Conservation (phyloP, 1,140 invertebrate genomes). For the Hypothenemus hampei region DNA sequence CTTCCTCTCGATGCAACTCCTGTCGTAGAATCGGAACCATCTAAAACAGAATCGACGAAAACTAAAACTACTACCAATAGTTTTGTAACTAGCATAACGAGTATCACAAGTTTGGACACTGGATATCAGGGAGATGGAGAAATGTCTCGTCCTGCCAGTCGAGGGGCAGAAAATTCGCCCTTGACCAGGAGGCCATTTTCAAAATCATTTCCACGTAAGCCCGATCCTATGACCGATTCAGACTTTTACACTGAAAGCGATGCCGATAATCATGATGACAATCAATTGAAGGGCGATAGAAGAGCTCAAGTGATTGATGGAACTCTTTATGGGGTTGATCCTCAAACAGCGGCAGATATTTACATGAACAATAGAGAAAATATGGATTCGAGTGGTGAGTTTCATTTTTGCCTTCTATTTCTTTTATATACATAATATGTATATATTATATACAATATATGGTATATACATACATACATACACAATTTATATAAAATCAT, state of each 20-base stretch:
- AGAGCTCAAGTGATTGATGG: conserved; percentile 77
- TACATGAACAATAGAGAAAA: conserved; percentile 54
- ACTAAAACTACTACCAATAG: conserved; percentile 61
- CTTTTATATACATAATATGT: too few relatives aligned
- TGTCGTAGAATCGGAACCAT: conserved; percentile 48
- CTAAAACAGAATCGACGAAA: conserved; percentile 52
- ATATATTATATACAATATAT: too few relatives aligned
- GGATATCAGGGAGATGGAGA: conserved; percentile 81
- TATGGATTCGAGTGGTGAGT: conserved; percentile 74
- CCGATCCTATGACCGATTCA: conserved; percentile 82
- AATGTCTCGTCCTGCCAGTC: conserved; percentile 71
- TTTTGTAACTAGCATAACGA: conserved; percentile 78
- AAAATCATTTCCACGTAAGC: conserved; percentile 50
- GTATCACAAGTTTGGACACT: conserved; percentile 77
- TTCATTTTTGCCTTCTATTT: too few relatives aligned
- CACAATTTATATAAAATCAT: too few relatives aligned
- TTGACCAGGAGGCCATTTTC: conserved; percentile 43
- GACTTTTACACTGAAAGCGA: conserved; percentile 86
- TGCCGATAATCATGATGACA: conserved; percentile 71
- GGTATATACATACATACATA: too few relatives aligned
- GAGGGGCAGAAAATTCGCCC: conserved; percentile 65
- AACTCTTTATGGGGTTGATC: conserved; percentile 67
- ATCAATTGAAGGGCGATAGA: conserved; percentile 59
- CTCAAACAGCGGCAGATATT: conserved; percentile 46
- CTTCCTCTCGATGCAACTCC: conserved; percentile 65